phyloP scores from a whole-genome alignment of 2,113 vertebrate species.

The Suncus etruscus region DNA sequence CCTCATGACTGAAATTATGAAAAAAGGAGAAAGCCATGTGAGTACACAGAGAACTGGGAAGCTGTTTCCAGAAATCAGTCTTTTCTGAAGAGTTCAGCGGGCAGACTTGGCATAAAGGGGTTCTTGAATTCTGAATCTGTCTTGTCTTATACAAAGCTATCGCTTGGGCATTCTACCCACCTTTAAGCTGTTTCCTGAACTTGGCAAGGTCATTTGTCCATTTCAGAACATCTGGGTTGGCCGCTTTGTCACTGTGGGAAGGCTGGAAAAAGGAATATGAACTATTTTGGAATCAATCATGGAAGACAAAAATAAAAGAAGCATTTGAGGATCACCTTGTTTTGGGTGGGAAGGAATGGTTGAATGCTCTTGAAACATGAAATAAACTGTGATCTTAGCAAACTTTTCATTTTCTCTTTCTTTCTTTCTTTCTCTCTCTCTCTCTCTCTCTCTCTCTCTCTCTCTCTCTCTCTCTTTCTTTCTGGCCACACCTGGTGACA shows the following conservation, averaged over 20 bases:
- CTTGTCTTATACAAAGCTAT: background rate
- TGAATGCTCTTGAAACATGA: background rate
- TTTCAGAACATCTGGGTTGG: conserved; percentile 95
- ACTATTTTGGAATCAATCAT: background rate
- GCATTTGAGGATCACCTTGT: background rate
- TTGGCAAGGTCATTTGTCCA: conserved; percentile 97
- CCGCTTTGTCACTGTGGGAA: conserved; percentile 97
- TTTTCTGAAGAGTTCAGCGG: background rate
- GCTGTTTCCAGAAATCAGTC: background rate
- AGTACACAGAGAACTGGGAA: background rate
- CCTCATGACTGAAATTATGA: background rate
- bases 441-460: no score
- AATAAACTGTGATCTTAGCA: background rate
- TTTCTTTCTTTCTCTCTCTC: no score
- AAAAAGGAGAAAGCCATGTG: background rate
- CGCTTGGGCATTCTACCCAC: conserved; percentile 81
- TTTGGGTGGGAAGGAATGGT: conserved; percentile 32
- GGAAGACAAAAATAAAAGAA: background rate
- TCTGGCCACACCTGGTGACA: no score
- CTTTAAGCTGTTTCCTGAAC: conserved; percentile 97
- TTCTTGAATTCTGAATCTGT: background rate
- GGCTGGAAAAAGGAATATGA: conserved; percentile 88
- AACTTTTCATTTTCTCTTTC: background rate
- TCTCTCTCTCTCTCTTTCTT: no score
- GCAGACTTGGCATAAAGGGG: accelerated